phyloP scores from a whole-genome alignment of 2,888 invertebrate species.

The Stenotaenia linearis region DNA sequence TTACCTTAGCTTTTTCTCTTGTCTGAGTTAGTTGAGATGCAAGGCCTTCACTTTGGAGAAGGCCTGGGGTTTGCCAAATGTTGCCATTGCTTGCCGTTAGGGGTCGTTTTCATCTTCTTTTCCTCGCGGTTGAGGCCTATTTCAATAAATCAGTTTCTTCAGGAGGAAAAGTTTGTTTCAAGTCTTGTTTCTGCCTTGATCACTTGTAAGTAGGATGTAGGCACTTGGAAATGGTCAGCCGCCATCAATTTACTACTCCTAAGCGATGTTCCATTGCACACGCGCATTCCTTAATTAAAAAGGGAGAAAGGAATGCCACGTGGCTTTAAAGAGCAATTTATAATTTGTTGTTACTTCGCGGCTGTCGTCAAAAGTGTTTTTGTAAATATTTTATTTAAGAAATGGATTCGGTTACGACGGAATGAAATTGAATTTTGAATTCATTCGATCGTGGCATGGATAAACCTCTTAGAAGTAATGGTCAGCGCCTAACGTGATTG shows the following conservation, averaged over 20 bases:
- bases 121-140: constrained; percentile 21
- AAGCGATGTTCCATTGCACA: neutral
- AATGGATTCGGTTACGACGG: too few relatives aligned
- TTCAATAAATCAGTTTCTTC: constrained; percentile 23
- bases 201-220: constrained; percentile 22
- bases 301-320: neutral
- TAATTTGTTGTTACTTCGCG: too few relatives aligned
- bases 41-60: constrained; percentile 16
- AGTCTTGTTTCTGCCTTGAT: constrained; percentile 17
- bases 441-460: too few relatives aligned
- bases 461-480: too few relatives aligned
- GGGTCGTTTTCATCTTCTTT: constrained; percentile 24
- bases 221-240: neutral
- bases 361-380: too few relatives aligned
- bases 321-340: too few relatives aligned
- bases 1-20: constrained; percentile 15
- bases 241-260: neutral
- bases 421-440: too few relatives aligned
- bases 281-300: neutral
- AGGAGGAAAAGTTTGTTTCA: constrained; percentile 20
- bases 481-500: too few relatives aligned
- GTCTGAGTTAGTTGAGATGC: constrained; percentile 22
- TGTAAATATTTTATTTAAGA: too few relatives aligned
- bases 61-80: constrained; percentile 26
- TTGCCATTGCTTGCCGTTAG: constrained; percentile 26